Base-by-base conservation (phyloP, 2,888 invertebrate genomes). In the Leptopilina drosophilae region DNA sequence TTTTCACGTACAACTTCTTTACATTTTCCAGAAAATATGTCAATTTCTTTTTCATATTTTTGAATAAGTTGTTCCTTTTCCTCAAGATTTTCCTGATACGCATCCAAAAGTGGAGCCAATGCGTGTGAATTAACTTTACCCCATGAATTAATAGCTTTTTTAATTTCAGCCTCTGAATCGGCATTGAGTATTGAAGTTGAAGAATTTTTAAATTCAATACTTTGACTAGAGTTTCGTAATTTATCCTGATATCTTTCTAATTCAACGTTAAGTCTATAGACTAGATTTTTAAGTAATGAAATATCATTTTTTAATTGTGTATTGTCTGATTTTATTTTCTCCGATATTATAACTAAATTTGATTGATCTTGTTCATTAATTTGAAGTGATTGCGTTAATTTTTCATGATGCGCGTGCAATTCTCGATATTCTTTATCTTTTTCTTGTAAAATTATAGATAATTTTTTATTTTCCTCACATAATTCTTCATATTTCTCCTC, bases 221-320 rank as follows among this genome's bases (percentile, higher is more conserved):
- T 80, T 77, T 81, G 82, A 77, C 77, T 84, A 78, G 85, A 80
- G 76, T 88, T 91, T n/a, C 94, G 92, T 0, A 95, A 82, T 84
- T 94, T 95, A 85, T 96, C 95, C 91, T 97, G 97, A 88, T 96
- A 96, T 2, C 94, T 93, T 81, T 96, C 96, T 40, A 97, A 92
- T 86, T 97, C 96, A 0, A 95, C 94, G 89, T 97, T 97, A 40
- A 97, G 89, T 77, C 96, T 95, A 87, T 96, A 96, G 6, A 97
- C 94, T 0, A 97, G 94, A 84, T 95, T 96, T 91, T 97, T 97
- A 80, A 97, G 91, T 89, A 96, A 95, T 73, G 93, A 93, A 88
- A 96, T 93, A 87, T 97, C 97, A 83, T 94, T 94, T 73, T 92
- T 93, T 1, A 95, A 90, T 46, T 94, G 93, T 11, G 91, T 88